These are phyloP conservation scores for Pangasius djambal DNA, from an alignment of 2,797 vertebrate genomes.

Conservation along the genomic window DNA sequence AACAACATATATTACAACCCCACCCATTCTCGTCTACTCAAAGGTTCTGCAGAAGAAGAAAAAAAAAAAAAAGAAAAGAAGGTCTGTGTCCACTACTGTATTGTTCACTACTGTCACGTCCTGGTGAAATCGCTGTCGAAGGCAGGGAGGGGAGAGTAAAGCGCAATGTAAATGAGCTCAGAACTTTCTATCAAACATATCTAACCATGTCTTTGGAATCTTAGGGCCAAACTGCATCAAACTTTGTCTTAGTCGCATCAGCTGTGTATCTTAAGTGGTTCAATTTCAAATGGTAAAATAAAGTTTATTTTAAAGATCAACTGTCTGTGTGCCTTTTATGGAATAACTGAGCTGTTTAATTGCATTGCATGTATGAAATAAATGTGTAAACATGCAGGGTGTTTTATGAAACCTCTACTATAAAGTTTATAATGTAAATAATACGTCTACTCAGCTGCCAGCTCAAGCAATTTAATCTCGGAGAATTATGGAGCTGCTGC, in stretches of 20 bases:
- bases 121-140: slow-evolving; percentile 44
- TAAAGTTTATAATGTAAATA: background rate
- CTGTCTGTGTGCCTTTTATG: slow-evolving; percentile 14
- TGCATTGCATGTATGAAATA: background rate
- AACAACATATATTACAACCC: slow-evolving; percentile 47
- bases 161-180: slow-evolving; percentile 71
- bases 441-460: background rate
- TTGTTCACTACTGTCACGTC: slow-evolving; percentile 56
- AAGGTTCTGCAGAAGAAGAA: slow-evolving; percentile 15
- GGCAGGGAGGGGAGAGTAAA: slow-evolving; percentile 63
- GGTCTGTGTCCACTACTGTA: slow-evolving; percentile 54
- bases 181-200: slow-evolving; percentile 70
- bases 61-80: slow-evolving; percentile 43
- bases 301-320: slow-evolving; percentile 87
- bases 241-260: slow-evolving; percentile 80
- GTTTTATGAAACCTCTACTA: background rate
- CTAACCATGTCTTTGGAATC: slow-evolving; percentile 77
- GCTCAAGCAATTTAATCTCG: background rate
- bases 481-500: background rate
- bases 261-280: slow-evolving; percentile 83
- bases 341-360: slow-evolving; percentile 8
- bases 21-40: slow-evolving; percentile 39
- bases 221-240: slow-evolving; percentile 81
- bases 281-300: slow-evolving; percentile 83
- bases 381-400: slow-evolving; percentile 1